Percentiles rank a stretch among this genome's conserved stretches.
These are phyloP conservation scores for Erebia epiphron DNA, from an alignment of 2,888 invertebrate species.

Conservation along the genomic window DNA sequence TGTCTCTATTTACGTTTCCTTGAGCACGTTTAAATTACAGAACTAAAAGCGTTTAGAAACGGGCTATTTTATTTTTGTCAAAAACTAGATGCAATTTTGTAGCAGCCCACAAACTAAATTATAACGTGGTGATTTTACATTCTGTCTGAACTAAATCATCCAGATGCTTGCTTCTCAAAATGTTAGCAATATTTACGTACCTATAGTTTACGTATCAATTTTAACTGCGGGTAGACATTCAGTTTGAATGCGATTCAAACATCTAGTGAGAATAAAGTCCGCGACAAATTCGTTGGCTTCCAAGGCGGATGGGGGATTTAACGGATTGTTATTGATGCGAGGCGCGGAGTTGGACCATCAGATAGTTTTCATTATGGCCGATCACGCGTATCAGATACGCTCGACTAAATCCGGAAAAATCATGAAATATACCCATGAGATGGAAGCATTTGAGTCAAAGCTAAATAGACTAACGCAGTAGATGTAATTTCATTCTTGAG, in stretches of 20 bases:
- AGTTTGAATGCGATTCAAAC: too few relatives aligned
- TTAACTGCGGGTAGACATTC: too few relatives aligned
- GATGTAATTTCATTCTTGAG: conserved; percentile 25
- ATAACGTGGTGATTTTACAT: too few relatives aligned
- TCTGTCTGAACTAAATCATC: too few relatives aligned
- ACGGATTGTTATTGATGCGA: conserved; percentile 71
- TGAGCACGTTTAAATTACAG: conserved; percentile 21
- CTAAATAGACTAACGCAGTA: conserved; percentile 2
- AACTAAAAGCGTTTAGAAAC: background rate
- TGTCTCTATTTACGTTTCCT: conserved; percentile 17
- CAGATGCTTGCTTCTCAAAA: too few relatives aligned
- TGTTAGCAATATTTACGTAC: too few relatives aligned
- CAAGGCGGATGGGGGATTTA: conserved; percentile 64
- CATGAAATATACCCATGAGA: conserved; percentile 56
- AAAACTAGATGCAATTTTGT: background rate
- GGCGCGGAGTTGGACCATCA: conserved; percentile 49
- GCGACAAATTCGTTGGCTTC: conserved; percentile 64
- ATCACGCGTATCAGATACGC: conserved; percentile 67
- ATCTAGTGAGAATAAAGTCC: conserved; percentile 59
- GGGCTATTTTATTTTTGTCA: background rate
- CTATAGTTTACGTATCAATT: too few relatives aligned
- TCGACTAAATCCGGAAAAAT: conserved; percentile 60
- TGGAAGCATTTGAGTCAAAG: conserved; percentile 30
- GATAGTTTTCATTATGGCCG: conserved; percentile 71
- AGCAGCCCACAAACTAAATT: background rate